Conservation (phyloP, 2,888 invertebrate genomes). For the Caenorhabditis sinica region DNA sequence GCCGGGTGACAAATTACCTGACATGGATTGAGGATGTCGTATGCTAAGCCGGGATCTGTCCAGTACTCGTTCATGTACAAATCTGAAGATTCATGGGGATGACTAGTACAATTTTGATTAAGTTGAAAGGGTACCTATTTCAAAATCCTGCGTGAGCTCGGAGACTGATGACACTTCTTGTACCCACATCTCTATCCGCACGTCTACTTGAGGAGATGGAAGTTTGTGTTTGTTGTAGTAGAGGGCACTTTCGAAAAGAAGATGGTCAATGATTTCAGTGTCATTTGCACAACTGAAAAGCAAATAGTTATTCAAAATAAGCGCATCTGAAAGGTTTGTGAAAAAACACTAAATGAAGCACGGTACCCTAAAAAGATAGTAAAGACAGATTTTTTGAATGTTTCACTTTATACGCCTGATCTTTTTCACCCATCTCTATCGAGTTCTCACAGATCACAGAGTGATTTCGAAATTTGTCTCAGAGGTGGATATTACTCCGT, state of each 20-base stretch:
- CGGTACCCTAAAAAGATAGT: too few relatives aligned
- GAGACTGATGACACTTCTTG: slow-evolving; percentile 83
- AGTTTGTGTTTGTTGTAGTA: slow-evolving; percentile 81
- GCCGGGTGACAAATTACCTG: slow-evolving; percentile 68
- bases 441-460: too few relatives aligned
- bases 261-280: slow-evolving; percentile 83
- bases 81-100: slow-evolving; percentile 78
- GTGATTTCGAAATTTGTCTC: too few relatives aligned
- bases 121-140: slow-evolving; percentile 74
- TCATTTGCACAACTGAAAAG: slow-evolving; percentile 81
- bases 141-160: slow-evolving; percentile 83
- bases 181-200: slow-evolving; percentile 83
- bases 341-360: too few relatives aligned
- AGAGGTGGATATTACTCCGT: too few relatives aligned
- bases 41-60: slow-evolving; percentile 82
- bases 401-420: too few relatives aligned
- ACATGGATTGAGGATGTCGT: slow-evolving; percentile 82
- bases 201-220: slow-evolving; percentile 80
- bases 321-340: too few relatives aligned
- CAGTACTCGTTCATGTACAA: slow-evolving; percentile 84
- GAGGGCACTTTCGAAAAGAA: slow-evolving; percentile 78
- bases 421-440: too few relatives aligned
- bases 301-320: neutral
- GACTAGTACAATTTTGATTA: neutral
- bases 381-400: too few relatives aligned